Percentiles rank a stretch among this genome's conserved stretches.
Evolutionary conservation across 1,140 invertebrate genomes (phyloP).

Genomic region (Drosophila sechellia): DNA sequence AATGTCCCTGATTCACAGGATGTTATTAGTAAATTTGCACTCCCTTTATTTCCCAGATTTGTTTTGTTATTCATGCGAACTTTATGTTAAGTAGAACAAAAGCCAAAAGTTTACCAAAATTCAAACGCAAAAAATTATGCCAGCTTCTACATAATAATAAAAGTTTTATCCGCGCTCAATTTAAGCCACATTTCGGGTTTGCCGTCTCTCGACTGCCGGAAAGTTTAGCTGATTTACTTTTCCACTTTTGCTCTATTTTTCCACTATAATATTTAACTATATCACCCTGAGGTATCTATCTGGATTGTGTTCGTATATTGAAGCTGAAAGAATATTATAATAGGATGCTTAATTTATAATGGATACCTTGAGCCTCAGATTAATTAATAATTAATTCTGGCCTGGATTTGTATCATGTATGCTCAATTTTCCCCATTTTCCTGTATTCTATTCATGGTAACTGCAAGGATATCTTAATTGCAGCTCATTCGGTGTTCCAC

Average conservation of each 20-base stretch:
- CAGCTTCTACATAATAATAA: conserved; percentile 45
- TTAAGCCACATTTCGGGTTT: conserved; percentile 38
- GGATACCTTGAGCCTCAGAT: too few species aligned
- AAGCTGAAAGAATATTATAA: too few species aligned
- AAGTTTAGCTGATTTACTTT: conserved; percentile 40
- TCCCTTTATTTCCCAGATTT: conserved; percentile 30
- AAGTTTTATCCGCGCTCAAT: conserved; percentile 38
- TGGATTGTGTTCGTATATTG: too few species aligned
- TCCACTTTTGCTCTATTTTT: conserved; percentile 1
- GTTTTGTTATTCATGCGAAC: conserved; percentile 40
- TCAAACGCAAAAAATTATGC: conserved; percentile 48
- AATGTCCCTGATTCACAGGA: conserved; percentile 10
- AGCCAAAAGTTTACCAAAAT: conserved; percentile 57
- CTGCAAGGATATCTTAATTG: conserved; percentile 25
- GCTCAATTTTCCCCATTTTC: background rate
- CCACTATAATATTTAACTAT: background rate
- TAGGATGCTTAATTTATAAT: too few species aligned
- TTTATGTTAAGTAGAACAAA: conserved; percentile 47
- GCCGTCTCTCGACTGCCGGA: conserved; percentile 9
- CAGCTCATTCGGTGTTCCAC: conserved; percentile 17
- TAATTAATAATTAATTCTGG: too few species aligned
- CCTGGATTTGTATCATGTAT: background rate
- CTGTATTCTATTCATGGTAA: background rate
- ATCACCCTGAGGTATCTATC: too few species aligned
- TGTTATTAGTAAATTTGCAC: background rate